Conservation (phyloP, 2,888 invertebrate genomes). For the Antheraea yamamai region DNA sequence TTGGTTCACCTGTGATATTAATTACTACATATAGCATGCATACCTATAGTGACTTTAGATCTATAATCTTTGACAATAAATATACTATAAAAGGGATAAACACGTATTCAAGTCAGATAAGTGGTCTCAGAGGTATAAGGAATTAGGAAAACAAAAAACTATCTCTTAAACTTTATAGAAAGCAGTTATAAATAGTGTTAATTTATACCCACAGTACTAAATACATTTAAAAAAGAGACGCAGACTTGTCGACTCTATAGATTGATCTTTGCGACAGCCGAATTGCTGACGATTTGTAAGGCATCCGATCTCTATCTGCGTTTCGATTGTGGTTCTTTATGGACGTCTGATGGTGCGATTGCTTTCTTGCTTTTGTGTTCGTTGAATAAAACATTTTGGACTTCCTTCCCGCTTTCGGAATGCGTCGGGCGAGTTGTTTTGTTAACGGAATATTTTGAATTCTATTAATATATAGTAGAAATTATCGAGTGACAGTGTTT, state of each 20-base stretch:
- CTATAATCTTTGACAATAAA: too few species aligned
- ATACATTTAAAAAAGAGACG: background rate
- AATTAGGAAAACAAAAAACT: too few species aligned
- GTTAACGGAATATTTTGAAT: constrained; percentile 7
- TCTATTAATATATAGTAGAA: constrained; percentile 3
- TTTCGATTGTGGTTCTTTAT: constrained; percentile 22
- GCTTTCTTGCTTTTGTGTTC: constrained; percentile 15
- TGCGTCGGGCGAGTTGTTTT: constrained; percentile 1
- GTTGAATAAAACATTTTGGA: constrained; percentile 15
- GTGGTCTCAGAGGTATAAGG: too few species aligned
- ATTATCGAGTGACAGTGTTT: background rate
- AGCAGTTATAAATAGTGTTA: too few species aligned
- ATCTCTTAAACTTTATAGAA: too few species aligned
- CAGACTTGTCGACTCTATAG: background rate
- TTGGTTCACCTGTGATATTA: too few species aligned
- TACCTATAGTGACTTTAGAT: too few species aligned
- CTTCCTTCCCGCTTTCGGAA: background rate
- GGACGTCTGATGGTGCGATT: constrained; percentile 19
- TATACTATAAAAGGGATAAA: too few species aligned
- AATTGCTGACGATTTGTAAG: constrained; percentile 16
- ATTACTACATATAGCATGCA: too few species aligned
- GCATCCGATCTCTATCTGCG: constrained; percentile 23
- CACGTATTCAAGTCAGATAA: too few species aligned
- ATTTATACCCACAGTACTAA: background rate
- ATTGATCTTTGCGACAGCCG: background rate